These are phyloP conservation scores for Meandrina meandrites DNA, from an alignment of 92 coral and sea anemone species.

Conservation along the genomic window DNA sequence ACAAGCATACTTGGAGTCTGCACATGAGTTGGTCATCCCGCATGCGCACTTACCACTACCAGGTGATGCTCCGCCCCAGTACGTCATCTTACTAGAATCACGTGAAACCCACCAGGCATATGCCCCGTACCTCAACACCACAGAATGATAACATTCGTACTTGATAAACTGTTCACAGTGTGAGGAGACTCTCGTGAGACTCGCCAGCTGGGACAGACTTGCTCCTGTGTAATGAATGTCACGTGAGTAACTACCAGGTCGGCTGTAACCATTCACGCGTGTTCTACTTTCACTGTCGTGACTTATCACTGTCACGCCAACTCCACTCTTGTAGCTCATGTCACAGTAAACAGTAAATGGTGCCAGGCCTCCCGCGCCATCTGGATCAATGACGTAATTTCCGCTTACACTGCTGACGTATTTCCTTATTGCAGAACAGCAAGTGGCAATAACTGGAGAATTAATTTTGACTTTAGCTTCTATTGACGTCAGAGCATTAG, in stretches of 20 bases:
- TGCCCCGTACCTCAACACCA: neutral
- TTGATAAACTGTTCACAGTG: slow-evolving; percentile 58
- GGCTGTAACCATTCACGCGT: too few species aligned
- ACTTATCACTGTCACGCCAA: too few species aligned
- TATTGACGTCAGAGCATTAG: too few species aligned
- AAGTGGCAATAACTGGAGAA: too few species aligned
- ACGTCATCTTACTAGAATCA: slow-evolving; percentile 25
- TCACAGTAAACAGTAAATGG: too few species aligned
- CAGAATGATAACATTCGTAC: slow-evolving; percentile 45
- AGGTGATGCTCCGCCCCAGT: slow-evolving; percentile 40
- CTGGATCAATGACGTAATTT: too few species aligned
- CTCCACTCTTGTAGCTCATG: too few species aligned
- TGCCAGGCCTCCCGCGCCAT: too few species aligned
- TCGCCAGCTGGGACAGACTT: slow-evolving; percentile 41
- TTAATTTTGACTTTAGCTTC: too few species aligned
- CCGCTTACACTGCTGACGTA: too few species aligned
- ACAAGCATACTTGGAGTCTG: slow-evolving; percentile 37
- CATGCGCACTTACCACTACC: slow-evolving; percentile 67
- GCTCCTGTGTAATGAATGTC: slow-evolving; percentile 43
- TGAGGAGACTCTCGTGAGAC: slow-evolving; percentile 41
- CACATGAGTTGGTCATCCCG: slow-evolving; percentile 53
- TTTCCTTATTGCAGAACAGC: too few species aligned
- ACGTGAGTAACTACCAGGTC: slow-evolving; percentile 37
- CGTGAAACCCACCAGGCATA: slow-evolving; percentile 36
- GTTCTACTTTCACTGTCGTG: too few species aligned